These are phyloP conservation scores for Lophotis ruficrista DNA, from an alignment of 2,113 vertebrate species.

Conservation along the genomic window DNA sequence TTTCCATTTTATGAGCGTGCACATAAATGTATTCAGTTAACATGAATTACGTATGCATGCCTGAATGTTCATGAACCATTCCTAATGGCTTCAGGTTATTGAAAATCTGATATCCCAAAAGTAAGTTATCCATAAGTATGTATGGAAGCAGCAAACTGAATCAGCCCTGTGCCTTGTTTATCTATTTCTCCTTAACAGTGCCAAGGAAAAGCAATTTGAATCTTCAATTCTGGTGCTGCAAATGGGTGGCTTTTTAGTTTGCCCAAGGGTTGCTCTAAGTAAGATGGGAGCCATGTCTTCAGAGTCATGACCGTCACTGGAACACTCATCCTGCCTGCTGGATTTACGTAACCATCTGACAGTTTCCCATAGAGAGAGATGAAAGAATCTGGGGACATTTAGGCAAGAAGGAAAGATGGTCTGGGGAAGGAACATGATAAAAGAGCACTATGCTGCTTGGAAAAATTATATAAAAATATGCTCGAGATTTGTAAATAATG, in stretches of 20 bases:
- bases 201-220: background rate
- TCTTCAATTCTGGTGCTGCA: background rate
- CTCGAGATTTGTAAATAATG: background rate
- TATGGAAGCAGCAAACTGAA: background rate
- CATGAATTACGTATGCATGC: slow-evolving; percentile 20
- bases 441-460: background rate
- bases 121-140: background rate
- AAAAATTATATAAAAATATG: background rate
- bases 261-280: background rate
- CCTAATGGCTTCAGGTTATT: slow-evolving; percentile 18
- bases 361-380: background rate
- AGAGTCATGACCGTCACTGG: background rate
- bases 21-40: slow-evolving; percentile 24
- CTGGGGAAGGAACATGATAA: background rate
- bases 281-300: background rate
- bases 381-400: background rate
- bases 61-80: slow-evolving; percentile 25
- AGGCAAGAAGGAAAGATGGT: background rate
- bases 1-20: background rate
- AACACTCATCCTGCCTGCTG: background rate
- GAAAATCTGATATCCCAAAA: slow-evolving; percentile 20
- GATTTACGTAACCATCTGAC: background rate
- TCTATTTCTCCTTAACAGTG: background rate
- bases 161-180: background rate
- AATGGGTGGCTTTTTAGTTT: background rate